Evolutionary conservation across 2,888 invertebrate genomes (phyloP).

Genomic region (Slavum lentiscoides): DNA sequence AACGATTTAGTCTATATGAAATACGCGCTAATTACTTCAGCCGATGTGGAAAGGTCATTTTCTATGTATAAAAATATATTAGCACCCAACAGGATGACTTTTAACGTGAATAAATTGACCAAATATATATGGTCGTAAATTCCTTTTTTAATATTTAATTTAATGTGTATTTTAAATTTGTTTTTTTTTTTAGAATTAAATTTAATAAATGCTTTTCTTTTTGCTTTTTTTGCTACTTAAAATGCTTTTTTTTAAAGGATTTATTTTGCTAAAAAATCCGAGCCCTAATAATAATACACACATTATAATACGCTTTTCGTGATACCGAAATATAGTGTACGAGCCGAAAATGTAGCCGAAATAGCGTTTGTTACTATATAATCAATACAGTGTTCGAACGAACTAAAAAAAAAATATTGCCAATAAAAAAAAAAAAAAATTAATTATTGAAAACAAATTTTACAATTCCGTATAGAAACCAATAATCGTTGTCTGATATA

Average conservation of each 20-base stretch:
- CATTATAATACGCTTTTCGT: too few species aligned
- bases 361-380: too few species aligned
- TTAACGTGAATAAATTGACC: background rate
- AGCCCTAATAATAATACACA: background rate
- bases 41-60: background rate
- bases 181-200: constrained; percentile 6
- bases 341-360: too few species aligned
- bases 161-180: background rate
- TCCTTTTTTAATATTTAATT: background rate
- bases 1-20: constrained; percentile 3
- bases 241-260: background rate
- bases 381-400: too few species aligned
- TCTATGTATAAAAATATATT: background rate
- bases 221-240: background rate
- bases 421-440: too few species aligned
- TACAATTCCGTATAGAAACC: too few species aligned
- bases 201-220: background rate
- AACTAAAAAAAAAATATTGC: too few species aligned
- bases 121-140: constrained; percentile 6
- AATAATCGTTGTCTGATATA: too few species aligned
- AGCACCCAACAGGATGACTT: background rate
- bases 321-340: too few species aligned
- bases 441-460: too few species aligned
- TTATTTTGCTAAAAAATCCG: constrained; percentile 9
- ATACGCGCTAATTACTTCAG: background rate